These are phyloP conservation scores for Apodemia mormo DNA, from an alignment of 2,888 invertebrate species.

Conservation along the genomic window DNA sequence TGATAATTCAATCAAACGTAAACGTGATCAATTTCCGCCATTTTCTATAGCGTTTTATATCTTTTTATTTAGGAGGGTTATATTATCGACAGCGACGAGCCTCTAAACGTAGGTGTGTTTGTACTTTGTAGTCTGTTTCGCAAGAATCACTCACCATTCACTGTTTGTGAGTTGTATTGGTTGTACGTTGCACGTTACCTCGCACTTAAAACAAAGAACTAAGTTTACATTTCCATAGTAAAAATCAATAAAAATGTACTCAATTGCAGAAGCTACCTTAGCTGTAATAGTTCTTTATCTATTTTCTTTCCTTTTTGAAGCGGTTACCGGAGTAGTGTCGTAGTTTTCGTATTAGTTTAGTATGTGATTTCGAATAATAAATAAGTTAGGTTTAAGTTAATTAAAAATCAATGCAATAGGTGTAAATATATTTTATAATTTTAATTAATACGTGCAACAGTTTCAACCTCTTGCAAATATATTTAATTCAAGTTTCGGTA, in stretches of 20 bases:
- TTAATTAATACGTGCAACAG: conserved; percentile 15
- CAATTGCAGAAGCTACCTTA: conserved; percentile 73
- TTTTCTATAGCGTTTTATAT: not conserved
- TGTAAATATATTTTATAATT: conserved; percentile 23
- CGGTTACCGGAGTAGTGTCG: conserved; percentile 69
- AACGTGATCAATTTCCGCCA: not conserved
- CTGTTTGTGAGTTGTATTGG: conserved; percentile 54
- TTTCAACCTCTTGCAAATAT: conserved; percentile 2
- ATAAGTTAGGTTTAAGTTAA: conserved; percentile 54
- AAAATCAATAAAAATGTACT: conserved; percentile 63
- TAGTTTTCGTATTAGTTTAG: conserved; percentile 47
- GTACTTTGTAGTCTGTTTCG: not conserved
- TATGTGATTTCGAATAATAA: conserved; percentile 9
- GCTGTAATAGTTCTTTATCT: conserved; percentile 72
- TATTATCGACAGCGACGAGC: conserved; percentile 3
- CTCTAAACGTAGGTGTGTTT: conserved; percentile 1
- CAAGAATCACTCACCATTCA: conserved; percentile 60
- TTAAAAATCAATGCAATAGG: conserved; percentile 67
- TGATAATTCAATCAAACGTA: not conserved
- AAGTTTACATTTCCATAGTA: conserved; percentile 23
- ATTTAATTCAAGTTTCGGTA: conserved; percentile 14
- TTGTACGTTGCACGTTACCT: conserved; percentile 51
- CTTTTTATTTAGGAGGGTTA: not conserved
- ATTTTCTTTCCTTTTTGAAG: conserved; percentile 74
- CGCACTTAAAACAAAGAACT: conserved; percentile 4